phyloP scores from a whole-genome alignment of 2,888 invertebrate genomes.

The Sycophila texana region DNA sequence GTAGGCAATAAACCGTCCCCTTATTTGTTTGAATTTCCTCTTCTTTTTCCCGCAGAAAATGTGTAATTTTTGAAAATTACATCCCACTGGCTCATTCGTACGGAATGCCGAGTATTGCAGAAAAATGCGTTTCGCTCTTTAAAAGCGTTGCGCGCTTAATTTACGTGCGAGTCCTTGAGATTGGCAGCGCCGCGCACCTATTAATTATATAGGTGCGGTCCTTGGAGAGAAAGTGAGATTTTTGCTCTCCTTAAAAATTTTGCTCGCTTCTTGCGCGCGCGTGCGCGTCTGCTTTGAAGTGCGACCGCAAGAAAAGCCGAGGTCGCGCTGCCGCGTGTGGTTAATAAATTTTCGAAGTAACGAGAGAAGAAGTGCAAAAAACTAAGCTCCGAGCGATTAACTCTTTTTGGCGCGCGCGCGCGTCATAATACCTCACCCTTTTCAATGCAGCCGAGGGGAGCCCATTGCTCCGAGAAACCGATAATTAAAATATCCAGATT shows the following conservation, averaged over 20 bases:
- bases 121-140: neutral
- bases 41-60: too few relatives aligned
- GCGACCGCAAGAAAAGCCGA: slow-evolving; percentile 40
- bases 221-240: slow-evolving; percentile 55
- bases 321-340: slow-evolving; percentile 34
- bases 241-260: slow-evolving; percentile 53
- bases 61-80: too few relatives aligned
- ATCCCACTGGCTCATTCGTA: too few relatives aligned
- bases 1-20: too few relatives aligned
- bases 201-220: slow-evolving; percentile 51
- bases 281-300: slow-evolving; percentile 42
- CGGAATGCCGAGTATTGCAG: neutral
- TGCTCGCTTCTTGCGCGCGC: slow-evolving; percentile 46
- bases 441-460: slow-evolving; percentile 9
- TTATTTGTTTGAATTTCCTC: too few relatives aligned
- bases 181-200: slow-evolving; percentile 47
- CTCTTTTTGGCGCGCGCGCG: slow-evolving; percentile 11
- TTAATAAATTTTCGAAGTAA: slow-evolving; percentile 57
- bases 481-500: slow-evolving; percentile 33
- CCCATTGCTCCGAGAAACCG: neutral
- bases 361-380: slow-evolving; percentile 49
- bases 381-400: slow-evolving; percentile 24
- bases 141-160: slow-evolving; percentile 13
- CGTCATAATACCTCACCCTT: slow-evolving; percentile 46
- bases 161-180: slow-evolving; percentile 47